Percentiles rank a stretch among this genome's conserved stretches.
Evolutionary conservation across 2,797 vertebrate species (phyloP).

Genomic region (Sebastes iracundus): DNA sequence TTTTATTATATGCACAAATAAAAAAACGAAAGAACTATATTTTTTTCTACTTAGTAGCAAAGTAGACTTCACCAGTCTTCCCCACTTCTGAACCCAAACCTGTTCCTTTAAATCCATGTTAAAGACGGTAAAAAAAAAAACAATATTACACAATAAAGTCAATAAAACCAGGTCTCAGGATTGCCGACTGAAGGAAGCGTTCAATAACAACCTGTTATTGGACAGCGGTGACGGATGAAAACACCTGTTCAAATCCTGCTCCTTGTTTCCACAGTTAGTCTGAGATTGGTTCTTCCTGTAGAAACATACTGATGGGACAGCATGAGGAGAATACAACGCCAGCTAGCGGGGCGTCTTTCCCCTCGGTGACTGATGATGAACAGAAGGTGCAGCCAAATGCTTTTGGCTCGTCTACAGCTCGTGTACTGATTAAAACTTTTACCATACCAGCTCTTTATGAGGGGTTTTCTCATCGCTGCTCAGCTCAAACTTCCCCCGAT

Average conservation of each 20-base stretch:
- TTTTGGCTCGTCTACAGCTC: background rate
- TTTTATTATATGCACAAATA: too few species aligned
- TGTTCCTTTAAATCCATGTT: background rate
- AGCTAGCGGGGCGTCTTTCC: background rate
- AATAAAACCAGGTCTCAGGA: background rate
- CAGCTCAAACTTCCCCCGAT: background rate
- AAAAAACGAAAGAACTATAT: too few species aligned
- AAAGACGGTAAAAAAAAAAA: background rate
- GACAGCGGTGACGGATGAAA: background rate
- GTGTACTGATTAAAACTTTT: background rate
- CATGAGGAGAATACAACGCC: background rate
- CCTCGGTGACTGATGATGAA: background rate
- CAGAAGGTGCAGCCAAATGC: background rate
- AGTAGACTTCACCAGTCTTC: background rate
- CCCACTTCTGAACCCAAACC: background rate
- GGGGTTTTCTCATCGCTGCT: background rate
- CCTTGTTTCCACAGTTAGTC: background rate
- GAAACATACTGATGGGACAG: background rate
- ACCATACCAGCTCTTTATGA: too few species aligned
- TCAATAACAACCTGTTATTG: background rate
- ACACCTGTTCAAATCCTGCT: too few species aligned
- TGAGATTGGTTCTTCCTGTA: background rate
- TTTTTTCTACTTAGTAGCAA: too few species aligned
- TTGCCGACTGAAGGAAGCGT: background rate
- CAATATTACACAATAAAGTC: background rate